Evolutionary conservation across 1,140 invertebrate genomes (phyloP).

Genomic region (Calephelis nemesis): DNA sequence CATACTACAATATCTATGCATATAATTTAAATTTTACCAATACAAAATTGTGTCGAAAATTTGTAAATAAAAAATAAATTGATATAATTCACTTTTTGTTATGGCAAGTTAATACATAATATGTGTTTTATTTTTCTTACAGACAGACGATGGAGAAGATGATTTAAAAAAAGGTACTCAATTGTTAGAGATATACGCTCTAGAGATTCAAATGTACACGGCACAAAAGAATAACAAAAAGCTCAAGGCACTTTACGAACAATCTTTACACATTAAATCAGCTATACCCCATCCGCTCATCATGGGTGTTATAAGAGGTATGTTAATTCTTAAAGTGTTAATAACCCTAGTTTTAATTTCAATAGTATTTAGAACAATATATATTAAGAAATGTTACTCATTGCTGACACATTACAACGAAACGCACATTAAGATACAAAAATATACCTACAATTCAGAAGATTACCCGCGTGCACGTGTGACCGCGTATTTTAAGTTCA

Average conservation of each 20-base stretch:
- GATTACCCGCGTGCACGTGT: no score
- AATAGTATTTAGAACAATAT: no score
- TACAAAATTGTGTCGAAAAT: no score
- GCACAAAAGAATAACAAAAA: conserved; percentile 99
- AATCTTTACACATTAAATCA: conserved; percentile 99
- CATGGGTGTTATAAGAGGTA: conserved; percentile 99
- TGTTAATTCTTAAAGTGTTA: neutral
- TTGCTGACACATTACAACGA: no score
- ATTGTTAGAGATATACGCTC: conserved; percentile 97
- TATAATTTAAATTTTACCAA: no score
- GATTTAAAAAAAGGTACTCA: conserved; percentile 99
- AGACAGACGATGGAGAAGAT: conserved; percentile 99
- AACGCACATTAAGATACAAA: no score
- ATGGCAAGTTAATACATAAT: no score
- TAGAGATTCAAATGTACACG: conserved; percentile 99
- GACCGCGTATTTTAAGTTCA: no score
- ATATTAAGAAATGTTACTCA: neutral
- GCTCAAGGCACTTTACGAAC: conserved; percentile 98
- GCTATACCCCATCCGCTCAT: conserved; percentile 99
- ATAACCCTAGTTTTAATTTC: neutral
- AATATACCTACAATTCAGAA: no score
- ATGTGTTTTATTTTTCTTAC: conserved; percentile 36
- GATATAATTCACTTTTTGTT: no score
- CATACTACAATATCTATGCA: no score
- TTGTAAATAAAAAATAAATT: no score